Evolutionary conservation across 2,113 vertebrate genomes (phyloP), one percentile per base, ranked within the genome.

Genomic region (Thalassoma bifasciatum): DNA sequence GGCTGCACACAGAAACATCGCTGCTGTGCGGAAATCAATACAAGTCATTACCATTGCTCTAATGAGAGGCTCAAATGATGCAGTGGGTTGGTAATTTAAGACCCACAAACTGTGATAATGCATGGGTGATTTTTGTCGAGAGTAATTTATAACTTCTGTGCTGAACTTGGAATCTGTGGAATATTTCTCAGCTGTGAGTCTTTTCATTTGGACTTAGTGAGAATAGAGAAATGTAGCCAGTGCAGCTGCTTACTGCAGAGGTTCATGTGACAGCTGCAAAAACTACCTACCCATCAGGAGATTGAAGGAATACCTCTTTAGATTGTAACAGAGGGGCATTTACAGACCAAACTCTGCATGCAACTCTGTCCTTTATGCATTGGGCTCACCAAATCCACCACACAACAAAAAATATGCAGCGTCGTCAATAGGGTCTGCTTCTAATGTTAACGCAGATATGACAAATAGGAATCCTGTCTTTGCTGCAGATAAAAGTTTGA

Each of bases 11-110:
- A 50, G 52, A 72, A 56, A 57, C 62, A 61, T 34, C 37, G 53
- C 59, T 66, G 46, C 36, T 51, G 59, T 56, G 57, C 30, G 24
- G 23, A 58, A 77, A 75, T 84, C 75, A 79, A 77, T 76, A 59
- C 26, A 44, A 81, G 63, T 72, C 54, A 75, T 86, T 72, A 68
- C 23, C 52, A 57, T 53, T 36, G 23, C 10, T 68, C 53, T 72
- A 78, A 72, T 75, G 69, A 74, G 46, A 46, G 53, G 59, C 37
- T 8, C 8, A 53, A 61, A 69, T 65, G 57, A 71, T 69, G 63
- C 57, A 72, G 62, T 13, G 40, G 17, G 44, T 19, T 46, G 44
- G 44, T 46, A 19, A 53, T 70, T 81, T 62, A 72, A 67, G 16
- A 63, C 24, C n/a, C 21, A 52, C 26, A 46, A 52, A 73, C 30